Conservation (phyloP, 2,113 vertebrate genomes). For the Dromaius novaehollandiae region DNA sequence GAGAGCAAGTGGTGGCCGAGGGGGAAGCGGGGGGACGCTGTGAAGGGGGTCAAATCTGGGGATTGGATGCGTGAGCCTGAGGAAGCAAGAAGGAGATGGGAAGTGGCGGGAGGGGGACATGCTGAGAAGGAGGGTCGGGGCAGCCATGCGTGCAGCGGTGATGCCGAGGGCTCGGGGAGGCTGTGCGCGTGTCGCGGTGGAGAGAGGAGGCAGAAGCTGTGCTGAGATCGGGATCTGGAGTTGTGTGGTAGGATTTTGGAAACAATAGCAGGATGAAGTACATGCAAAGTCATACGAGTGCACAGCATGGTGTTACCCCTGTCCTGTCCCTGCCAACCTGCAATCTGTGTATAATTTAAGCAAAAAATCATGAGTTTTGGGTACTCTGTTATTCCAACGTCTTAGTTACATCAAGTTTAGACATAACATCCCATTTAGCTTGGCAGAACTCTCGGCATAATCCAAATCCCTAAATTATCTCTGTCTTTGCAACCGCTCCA, state of each 20-base stretch:
- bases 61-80: background rate
- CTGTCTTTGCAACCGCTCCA: slow-evolving; percentile 20
- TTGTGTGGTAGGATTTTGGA: background rate
- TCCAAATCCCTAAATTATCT: slow-evolving; percentile 37
- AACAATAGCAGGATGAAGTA: background rate
- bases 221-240: background rate
- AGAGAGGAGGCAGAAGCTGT: background rate
- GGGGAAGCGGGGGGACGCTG: background rate
- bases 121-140: no score
- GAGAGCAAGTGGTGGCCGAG: background rate
- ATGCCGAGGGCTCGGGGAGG: background rate
- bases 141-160: no score
- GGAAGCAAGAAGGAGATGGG: background rate
- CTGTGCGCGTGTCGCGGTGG: fast-evolving
- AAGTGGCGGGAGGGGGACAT: background rate
- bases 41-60: background rate
- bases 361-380: slow-evolving; percentile 15
- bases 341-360: background rate
- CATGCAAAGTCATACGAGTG: background rate
- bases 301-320: background rate
- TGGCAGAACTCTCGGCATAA: slow-evolving; percentile 57
- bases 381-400: background rate
- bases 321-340: background rate
- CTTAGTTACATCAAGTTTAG: slow-evolving; percentile 52
- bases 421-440: slow-evolving; percentile 51